phyloP scores from a whole-genome alignment of 2,888 invertebrate species.

The Callinectes sapidus region DNA sequence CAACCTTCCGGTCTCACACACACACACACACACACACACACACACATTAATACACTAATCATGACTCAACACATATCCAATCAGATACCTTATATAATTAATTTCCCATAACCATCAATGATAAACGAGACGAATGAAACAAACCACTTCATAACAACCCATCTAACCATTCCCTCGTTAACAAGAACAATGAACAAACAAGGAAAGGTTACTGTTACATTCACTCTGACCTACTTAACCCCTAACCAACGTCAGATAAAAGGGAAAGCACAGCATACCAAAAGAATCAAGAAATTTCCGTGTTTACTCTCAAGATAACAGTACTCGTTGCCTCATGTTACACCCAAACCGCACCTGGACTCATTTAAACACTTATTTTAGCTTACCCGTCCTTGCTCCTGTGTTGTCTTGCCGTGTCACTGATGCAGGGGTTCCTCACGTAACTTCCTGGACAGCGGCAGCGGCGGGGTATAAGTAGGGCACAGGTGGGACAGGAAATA shows the following conservation, averaged over 20 bases:
- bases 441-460: background rate
- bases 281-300: background rate
- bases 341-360: background rate
- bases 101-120: too few species aligned
- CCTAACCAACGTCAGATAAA: background rate
- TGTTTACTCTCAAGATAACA: background rate
- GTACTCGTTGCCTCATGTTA: background rate
- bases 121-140: too few species aligned
- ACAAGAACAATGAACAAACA: too few species aligned
- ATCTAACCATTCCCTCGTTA: too few species aligned
- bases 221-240: background rate
- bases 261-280: background rate
- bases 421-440: background rate
- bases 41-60: background rate
- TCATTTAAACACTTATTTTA: background rate
- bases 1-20: background rate
- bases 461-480: background rate
- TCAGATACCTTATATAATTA: too few species aligned
- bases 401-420: background rate
- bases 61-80: background rate
- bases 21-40: constrained; percentile 1
- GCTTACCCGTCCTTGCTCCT: background rate
- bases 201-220: background rate
- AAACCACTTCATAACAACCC: too few species aligned
- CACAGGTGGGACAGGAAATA: background rate